phyloP scores from a whole-genome alignment of 2,797 vertebrate species.

The Tapirus indicus region DNA sequence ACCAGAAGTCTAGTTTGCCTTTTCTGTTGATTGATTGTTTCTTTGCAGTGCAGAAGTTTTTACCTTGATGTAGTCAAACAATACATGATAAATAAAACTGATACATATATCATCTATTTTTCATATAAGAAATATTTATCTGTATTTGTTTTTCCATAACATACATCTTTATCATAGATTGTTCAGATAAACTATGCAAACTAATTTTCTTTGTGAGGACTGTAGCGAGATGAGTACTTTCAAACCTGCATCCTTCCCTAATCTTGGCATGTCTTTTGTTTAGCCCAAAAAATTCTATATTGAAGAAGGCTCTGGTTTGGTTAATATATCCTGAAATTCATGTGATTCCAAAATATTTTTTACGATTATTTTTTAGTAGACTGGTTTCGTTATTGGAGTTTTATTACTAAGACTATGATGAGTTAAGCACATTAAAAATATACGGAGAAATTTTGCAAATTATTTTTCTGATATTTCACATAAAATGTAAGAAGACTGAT shows the following conservation, averaged over 20 bases:
- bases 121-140: neutral
- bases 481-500: neutral
- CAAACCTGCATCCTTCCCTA: neutral
- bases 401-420: conserved; percentile 3
- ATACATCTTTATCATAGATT: neutral
- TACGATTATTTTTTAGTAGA: neutral
- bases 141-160: neutral
- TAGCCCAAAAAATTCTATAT: neutral
- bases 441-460: neutral
- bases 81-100: neutral
- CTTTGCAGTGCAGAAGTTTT: neutral
- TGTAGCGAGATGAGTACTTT: neutral
- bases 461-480: neutral
- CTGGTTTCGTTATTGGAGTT: neutral
- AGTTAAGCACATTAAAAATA: neutral
- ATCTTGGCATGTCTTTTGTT: neutral
- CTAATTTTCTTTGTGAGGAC: neutral
- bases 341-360: neutral
- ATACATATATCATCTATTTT: neutral
- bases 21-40: neutral
- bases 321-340: neutral
- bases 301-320: neutral
- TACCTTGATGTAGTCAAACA: neutral
- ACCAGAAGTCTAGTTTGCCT: neutral
- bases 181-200: neutral